Evolutionary conservation across 1,140 invertebrate genomes (phyloP), one percentile per base, ranked within the genome.

Genomic region (Eubasilissa regina): DNA sequence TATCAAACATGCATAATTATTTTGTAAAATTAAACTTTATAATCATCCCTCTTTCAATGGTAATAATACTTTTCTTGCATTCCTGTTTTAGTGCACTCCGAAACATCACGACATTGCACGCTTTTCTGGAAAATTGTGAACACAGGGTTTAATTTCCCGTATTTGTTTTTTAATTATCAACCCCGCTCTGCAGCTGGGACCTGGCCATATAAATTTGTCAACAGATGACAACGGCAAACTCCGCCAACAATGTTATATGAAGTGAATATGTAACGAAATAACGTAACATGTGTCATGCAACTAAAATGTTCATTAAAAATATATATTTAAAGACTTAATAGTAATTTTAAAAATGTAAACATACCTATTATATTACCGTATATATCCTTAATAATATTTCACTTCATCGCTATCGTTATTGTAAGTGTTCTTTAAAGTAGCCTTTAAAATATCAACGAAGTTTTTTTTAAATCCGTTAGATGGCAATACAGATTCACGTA

Each of bases 61-160:
- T 35, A 4, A 55, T 44, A 74, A 55, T 56, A 8, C 53, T 56
- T 35, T 74, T 56, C 70, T 56, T 56, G 53, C 53, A 19, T 60
- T 45, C 21, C 75, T 51, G 17, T 66, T 77, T 62, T 25, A 48
- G 60, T 66, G 58, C 45, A 53, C 10, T 64, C 15, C 0, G 21
- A n/a, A 51, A 44, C 75, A 35, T 53, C 21, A 45, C 35, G 70
- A 51, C 48, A 35, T 48, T 51, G 58, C 58, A 25, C 47, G 44
- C 45, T 77, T 77, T 64, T 55, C 1, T 0, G 47, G 45, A 48
- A 64, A 77, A 66, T 53, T 64, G 60, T 53, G 58, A 48, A 78
- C 76, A 70, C 51, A 44, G 66, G 48, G 76, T 77, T 78, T 78
- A 78, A 78, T 78, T 78, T 72, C 66, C 76, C 51, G 76, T 70